A percentile compares a stretch with the other conserved stretches of the same genome.
Evolutionary conservation across 2,113 vertebrate genomes (phyloP).

Genomic region (Orycteropus afer): DNA sequence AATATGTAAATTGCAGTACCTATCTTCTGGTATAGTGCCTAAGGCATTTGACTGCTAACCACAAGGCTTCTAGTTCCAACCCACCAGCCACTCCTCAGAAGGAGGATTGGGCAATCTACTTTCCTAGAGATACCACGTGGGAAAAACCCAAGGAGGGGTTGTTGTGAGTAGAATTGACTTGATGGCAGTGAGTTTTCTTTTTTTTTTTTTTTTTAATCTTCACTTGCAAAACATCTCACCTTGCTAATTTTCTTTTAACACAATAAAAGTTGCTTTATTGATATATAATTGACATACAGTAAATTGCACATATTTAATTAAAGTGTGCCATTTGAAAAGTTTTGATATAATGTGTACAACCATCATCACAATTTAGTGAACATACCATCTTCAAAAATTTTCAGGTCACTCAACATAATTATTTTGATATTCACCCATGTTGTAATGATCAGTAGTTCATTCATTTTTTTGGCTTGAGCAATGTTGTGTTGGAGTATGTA

Average conservation of each 20-base stretch:
- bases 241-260: background rate
- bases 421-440: background rate
- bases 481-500: background rate
- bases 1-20: background rate
- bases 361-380: background rate
- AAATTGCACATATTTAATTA: background rate
- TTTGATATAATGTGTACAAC: background rate
- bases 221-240: background rate
- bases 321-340: background rate
- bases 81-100: too few species aligned
- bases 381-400: background rate
- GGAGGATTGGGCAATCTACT: too few species aligned
- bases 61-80: too few species aligned
- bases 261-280: too few species aligned
- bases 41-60: too few species aligned
- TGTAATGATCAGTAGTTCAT: background rate
- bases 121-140: too few species aligned
- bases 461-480: background rate
- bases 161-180: too few species aligned
- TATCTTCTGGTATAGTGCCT: too few species aligned
- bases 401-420: background rate
- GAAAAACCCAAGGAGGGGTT: too few species aligned
- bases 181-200: too few species aligned
- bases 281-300: background rate
- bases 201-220: too few species aligned